Percentiles rank a stretch among this genome's conserved stretches.
Evolutionary conservation across 2,797 vertebrate genomes (phyloP).

Genomic region (Eupleurogrammus muticus): DNA sequence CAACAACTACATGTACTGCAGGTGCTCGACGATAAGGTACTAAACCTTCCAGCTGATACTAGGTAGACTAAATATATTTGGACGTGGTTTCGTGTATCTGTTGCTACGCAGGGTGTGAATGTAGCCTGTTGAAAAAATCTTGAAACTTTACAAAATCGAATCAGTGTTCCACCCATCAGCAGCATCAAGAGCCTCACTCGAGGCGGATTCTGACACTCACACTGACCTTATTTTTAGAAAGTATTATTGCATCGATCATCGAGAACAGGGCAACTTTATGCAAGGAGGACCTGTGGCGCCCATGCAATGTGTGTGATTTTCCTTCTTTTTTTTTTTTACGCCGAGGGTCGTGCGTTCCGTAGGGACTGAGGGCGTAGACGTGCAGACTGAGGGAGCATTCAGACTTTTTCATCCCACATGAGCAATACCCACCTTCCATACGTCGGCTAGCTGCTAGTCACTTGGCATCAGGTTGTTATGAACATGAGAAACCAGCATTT

Average conservation of each 20-base stretch:
- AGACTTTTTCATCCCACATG: slow-evolving; percentile 88
- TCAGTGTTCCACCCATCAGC: slow-evolving; percentile 65
- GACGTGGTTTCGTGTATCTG: slow-evolving; percentile 26
- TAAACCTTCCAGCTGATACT: slow-evolving; percentile 57
- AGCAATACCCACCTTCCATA: slow-evolving; percentile 79
- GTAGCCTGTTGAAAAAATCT: slow-evolving; percentile 45
- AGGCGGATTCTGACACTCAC: slow-evolving; percentile 45
- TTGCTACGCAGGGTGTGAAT: slow-evolving; percentile 51
- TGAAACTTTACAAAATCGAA: slow-evolving; percentile 43
- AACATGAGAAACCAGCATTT: slow-evolving; percentile 91
- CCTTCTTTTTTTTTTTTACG: slow-evolving; percentile 78
- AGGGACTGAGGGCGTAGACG: slow-evolving; percentile 82
- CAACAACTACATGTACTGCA: slow-evolving; percentile 13
- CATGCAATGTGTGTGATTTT: slow-evolving; percentile 92
- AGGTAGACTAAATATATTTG: slow-evolving; percentile 34
- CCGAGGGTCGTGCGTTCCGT: slow-evolving; percentile 88
- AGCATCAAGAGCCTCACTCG: slow-evolving; percentile 78
- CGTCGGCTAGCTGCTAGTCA: slow-evolving; percentile 87
- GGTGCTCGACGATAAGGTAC: slow-evolving; percentile 60
- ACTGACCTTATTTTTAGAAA: slow-evolving; percentile 51
- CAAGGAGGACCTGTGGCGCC: slow-evolving; percentile 90
- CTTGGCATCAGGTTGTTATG: slow-evolving; percentile 92
- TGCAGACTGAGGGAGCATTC: slow-evolving; percentile 79
- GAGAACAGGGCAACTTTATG: slow-evolving; percentile 75
- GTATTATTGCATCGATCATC: slow-evolving; percentile 68